A percentile compares a stretch with the other conserved stretches of the same genome.
Conservation (phyloP, 35 echinoderm and acorn worm genomes). For the Lytechinus variegatus region DNA sequence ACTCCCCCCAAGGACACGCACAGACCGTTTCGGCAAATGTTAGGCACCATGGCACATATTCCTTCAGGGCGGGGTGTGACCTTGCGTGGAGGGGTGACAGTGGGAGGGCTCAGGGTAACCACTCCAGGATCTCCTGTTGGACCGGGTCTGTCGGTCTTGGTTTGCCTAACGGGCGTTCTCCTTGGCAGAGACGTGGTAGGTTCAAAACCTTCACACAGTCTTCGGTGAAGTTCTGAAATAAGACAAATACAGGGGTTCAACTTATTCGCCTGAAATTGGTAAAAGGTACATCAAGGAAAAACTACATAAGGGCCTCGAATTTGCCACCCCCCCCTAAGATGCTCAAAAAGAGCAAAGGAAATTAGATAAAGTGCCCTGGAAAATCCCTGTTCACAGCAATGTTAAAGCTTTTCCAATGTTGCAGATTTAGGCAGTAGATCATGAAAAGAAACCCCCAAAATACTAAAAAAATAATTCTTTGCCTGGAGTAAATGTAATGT, state of each 20-base stretch:
- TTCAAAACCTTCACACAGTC: not conserved
- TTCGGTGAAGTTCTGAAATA: not conserved
- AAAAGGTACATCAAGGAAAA: not conserved
- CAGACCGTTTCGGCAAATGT: slow-evolving; percentile 66
- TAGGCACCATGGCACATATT: slow-evolving; percentile 61
- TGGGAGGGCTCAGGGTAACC: not conserved
- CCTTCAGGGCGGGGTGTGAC: not conserved
- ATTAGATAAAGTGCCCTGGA: too few species aligned
- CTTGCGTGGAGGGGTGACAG: not conserved
- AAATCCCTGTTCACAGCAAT: not conserved
- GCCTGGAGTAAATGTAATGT: too few species aligned
- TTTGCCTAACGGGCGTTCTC: not conserved
- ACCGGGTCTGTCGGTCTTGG: not conserved
- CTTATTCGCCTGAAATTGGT: not conserved
- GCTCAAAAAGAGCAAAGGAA: not conserved
- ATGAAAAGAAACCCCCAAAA: too few species aligned
- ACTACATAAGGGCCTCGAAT: not conserved
- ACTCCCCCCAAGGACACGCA: slow-evolving; percentile 52
- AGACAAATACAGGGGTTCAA: not conserved
- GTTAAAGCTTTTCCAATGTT: too few species aligned
- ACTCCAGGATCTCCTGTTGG: not conserved
- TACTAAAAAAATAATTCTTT: too few species aligned
- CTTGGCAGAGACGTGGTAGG: not conserved
- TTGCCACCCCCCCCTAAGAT: not conserved
- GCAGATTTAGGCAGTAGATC: too few species aligned